Evolutionary conservation across 2,797 vertebrate species (phyloP).

Genomic region (Trachurus trachurus): DNA sequence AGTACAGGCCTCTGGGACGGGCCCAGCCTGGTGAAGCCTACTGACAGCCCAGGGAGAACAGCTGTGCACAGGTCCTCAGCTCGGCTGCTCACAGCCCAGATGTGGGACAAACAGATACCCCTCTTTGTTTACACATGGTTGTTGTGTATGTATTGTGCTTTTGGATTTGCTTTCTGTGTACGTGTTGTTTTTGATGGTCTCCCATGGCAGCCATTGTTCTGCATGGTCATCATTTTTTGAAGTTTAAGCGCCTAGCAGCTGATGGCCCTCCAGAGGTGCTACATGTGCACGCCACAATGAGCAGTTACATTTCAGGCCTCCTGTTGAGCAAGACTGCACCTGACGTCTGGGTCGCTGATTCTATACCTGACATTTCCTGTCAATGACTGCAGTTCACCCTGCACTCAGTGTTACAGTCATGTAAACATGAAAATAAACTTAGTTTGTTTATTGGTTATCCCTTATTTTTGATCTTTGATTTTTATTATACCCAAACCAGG

Average conservation of each 20-base stretch:
- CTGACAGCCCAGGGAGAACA: constrained; percentile 80
- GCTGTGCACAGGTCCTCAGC: constrained; percentile 83
- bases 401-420: background rate
- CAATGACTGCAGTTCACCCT: background rate
- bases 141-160: constrained; percentile 62
- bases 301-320: constrained; percentile 48
- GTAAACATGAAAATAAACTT: background rate
- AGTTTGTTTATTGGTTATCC: background rate
- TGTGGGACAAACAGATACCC: constrained; percentile 78
- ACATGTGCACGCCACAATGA: constrained; percentile 65
- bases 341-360: constrained; percentile 65
- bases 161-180: constrained; percentile 72
- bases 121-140: constrained; percentile 79
- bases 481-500: background rate
- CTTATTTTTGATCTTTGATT: background rate
- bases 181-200: constrained; percentile 71
- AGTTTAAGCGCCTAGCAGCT: constrained; percentile 74
- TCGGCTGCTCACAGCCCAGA: constrained; percentile 73
- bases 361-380: constrained; percentile 17
- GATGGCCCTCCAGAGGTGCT: constrained; percentile 73
- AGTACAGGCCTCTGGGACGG: constrained; percentile 77
- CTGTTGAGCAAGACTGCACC: constrained; percentile 67
- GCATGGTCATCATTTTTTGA: constrained; percentile 74
- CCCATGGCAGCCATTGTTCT: constrained; percentile 68
- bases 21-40: constrained; percentile 76